A percentile compares a stretch with the other conserved stretches of the same genome.
phyloP scores from a whole-genome alignment of 2,797 vertebrate genomes.

The Sebastes reedi region DNA sequence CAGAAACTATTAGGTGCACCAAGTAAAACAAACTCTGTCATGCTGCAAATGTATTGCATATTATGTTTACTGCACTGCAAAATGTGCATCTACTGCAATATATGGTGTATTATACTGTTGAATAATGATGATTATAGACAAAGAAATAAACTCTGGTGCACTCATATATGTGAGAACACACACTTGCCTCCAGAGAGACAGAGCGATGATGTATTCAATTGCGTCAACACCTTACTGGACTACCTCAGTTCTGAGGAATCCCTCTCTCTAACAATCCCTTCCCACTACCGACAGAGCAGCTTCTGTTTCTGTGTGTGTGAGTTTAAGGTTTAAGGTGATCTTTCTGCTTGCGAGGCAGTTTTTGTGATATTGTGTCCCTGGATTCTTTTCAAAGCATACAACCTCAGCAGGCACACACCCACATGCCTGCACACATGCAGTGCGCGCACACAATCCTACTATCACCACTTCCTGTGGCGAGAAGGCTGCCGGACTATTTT shows the following conservation, averaged over 20 bases:
- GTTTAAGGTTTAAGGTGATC: constrained; percentile 32
- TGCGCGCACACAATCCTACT: constrained; percentile 64
- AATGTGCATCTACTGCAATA: background rate
- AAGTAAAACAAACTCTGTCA: constrained; percentile 33
- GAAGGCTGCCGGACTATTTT: constrained; percentile 73
- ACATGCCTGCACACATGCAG: constrained; percentile 40
- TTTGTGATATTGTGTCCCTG: constrained; percentile 56
- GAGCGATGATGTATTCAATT: constrained; percentile 49
- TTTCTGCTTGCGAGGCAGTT: constrained; percentile 57
- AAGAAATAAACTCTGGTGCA: background rate
- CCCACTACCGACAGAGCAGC: constrained; percentile 8
- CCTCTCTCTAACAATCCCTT: constrained; percentile 33
- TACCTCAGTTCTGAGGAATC: constrained; percentile 60
- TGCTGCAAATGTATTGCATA: background rate
- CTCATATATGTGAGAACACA: constrained; percentile 13
- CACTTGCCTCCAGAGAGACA: constrained; percentile 31
- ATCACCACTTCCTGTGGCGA: constrained; percentile 77
- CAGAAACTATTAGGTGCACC: constrained; percentile 10
- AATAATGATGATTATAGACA: constrained; percentile 3
- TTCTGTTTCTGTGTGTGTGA: constrained; percentile 48
- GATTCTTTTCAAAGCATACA: constrained; percentile 65
- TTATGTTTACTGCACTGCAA: background rate
- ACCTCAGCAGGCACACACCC: constrained; percentile 50
- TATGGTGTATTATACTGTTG: background rate
- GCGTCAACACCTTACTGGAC: constrained; percentile 33